Base-by-base conservation (phyloP, 2,888 invertebrate genomes). In the Iphiclides podalirius region DNA sequence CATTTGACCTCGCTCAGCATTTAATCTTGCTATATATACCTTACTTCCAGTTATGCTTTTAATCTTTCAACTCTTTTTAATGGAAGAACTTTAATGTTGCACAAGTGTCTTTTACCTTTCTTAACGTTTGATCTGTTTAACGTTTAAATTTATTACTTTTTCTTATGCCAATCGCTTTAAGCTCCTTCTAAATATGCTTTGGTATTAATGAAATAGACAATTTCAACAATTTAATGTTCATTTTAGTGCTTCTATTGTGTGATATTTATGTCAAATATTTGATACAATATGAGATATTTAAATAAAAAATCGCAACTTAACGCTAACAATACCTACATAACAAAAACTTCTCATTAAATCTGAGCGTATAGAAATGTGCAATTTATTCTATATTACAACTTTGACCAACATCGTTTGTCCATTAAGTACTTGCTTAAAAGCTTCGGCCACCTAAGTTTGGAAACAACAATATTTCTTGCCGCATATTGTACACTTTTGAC, bases 1-100 rank as follows among this genome's bases (percentile, higher is more conserved):
- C 68, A 61, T 64, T 61, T 69, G 67, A 74, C 73, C 75, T 70
- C 71, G 59, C 59, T 64, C 60, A 69, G 63, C 75, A 73, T 79
- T 79, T 74, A 79, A 81, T 79, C 77, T 79, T 76, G 69, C 53
- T 52, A 40, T 17, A 41, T 51, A 23, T 11, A 20, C n/a, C n/a
- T 14, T 41, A 20, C 20, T 31, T 28, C 1, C 13, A 40, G 26
- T 33, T 39, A 40, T 35, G 17, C 4, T 45, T 37, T 36, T 41
- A 45, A 39, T 31, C 20, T 39, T 45, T 34, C 12, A 12, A 36
- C 12, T 36, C 20, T 37, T 36, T 35, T 14, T 14, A 36, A 41
- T 41, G n/a, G 36, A 20, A 17, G 1, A 41, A 41, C 14, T 37
- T 40, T 28, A 44, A 39, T 38, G 31, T 34, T 16, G 11, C 15